Evolutionary conservation across 2,113 vertebrate species (phyloP), one percentile per base, ranked within the genome.

Genomic region (Trematomus loennbergii): DNA sequence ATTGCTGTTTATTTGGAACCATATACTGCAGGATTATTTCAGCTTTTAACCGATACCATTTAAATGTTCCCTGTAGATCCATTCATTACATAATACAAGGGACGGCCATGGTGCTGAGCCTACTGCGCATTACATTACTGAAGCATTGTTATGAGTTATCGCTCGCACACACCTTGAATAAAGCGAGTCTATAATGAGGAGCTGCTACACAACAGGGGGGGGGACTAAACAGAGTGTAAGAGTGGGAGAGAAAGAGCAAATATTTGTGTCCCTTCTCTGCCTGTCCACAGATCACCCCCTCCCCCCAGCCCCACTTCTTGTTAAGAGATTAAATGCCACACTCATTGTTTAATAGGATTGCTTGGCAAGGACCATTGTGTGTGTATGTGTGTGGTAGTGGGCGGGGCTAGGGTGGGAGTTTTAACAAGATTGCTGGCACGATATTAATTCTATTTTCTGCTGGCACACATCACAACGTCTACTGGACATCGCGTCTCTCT

Each of bases 291-390:
- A 59, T 57, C 29, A 29, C 18, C 45, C 48, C 73, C 5, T n/a
- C 33, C 11, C 46, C 5, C 46, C 29, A 13, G 4, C 29, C 29
- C 29, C 58, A 22, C 57, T 6, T 6, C 81, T 65, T 78, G 84
- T 86, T 88, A 90, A 78, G 69, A 92, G 82, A 91, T 93, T 87
- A 88, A 90, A 91, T 77, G 67, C 79, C 78, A 65, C 72, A 73
- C 73, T 91, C 60, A 78, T 86, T 88, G 83, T 92, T 89, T 91
- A 90, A 90, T 88, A 90, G 87, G 89, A 92, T 91, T 91, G 90
- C 87, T 90, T 92, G 88, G 89, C 89, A 89, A 62, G 83, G 79
- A 78, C 59, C 55, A 65, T 12, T 81, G 67, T 67, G 54, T 68
- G 55, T 72, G 25, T 79, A 36, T 20, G 40, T 59, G 66, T 74